Percentiles rank a stretch among this genome's conserved stretches.
Evolutionary conservation across 2,888 invertebrate species (phyloP).

Genomic region (Lordiphosa andalusiaca): DNA sequence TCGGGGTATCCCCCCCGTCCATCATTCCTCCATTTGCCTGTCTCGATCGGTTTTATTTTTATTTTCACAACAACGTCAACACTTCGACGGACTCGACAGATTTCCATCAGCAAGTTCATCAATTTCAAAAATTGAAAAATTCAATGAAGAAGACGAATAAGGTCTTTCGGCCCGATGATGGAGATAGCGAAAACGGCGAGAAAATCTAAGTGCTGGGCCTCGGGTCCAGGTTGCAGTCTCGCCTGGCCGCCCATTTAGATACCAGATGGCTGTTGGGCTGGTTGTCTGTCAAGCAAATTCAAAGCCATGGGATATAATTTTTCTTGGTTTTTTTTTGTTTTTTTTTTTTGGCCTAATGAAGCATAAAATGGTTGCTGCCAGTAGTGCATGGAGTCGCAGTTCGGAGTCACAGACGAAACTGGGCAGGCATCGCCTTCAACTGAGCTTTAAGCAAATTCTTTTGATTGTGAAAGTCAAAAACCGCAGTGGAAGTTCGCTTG

Average conservation of each 20-base stretch:
- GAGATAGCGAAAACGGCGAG: conserved; percentile 14
- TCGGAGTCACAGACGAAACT: background rate
- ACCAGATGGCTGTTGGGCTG: conserved; percentile 13
- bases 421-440: conserved; percentile 1
- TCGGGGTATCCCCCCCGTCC: no score
- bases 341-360: conserved; percentile 64
- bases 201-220: conserved; percentile 24
- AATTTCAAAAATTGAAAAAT: conserved; percentile 63
- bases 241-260: conserved; percentile 5
- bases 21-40: no score
- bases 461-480: conserved; percentile 65
- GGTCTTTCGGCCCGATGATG: conserved; percentile 1
- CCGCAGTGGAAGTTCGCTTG: conserved; percentile 47
- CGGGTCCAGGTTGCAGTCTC: conserved; percentile 5
- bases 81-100: conserved; percentile 42
- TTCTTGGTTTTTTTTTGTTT: no score
- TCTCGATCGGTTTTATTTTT: no score
- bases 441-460: conserved; percentile 26
- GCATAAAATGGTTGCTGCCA: conserved; percentile 59
- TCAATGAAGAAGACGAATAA: conserved; percentile 11
- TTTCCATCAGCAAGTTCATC: conserved; percentile 66
- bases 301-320: conserved; percentile 51
- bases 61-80: conserved; percentile 23
- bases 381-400: conserved; percentile 5
- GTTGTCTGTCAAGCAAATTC: conserved; percentile 47